These are phyloP conservation scores for Solenopsis fugax DNA, from an alignment of 1,140 invertebrate genomes.

Conservation along the genomic window DNA sequence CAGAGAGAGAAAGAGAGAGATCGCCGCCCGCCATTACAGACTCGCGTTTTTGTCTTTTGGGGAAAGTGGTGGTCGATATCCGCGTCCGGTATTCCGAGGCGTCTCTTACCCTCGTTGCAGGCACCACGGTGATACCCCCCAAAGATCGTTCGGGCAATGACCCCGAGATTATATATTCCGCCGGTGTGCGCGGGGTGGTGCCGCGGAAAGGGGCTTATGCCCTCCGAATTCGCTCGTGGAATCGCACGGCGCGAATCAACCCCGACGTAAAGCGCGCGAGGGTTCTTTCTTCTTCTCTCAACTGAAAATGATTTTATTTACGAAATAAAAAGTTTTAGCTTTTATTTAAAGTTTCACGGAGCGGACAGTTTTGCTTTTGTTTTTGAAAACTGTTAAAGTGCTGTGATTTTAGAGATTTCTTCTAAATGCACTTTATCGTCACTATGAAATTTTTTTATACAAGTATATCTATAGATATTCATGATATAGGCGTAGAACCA, in stretches of 20 bases:
- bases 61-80: constrained; percentile 78
- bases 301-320: constrained; percentile 6
- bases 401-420: neutral
- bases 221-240: constrained; percentile 56
- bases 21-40: constrained; percentile 21
- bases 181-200: constrained; percentile 59
- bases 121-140: constrained; percentile 77
- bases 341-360: neutral
- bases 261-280: neutral
- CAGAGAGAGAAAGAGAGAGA: neutral
- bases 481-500: neutral
- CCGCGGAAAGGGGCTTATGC: constrained; percentile 35
- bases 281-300: constrained; percentile 1
- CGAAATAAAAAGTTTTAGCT: neutral
- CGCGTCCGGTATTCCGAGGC: constrained; percentile 72
- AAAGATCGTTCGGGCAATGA: constrained; percentile 85
- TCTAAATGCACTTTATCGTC: neutral
- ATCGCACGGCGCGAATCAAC: constrained; percentile 42
- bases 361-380: neutral
- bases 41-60: constrained; percentile 66
- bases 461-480: neutral
- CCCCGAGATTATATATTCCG: constrained; percentile 79
- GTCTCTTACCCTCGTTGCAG: constrained; percentile 79
- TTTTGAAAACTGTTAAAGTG: neutral
- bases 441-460: neutral